Percentiles rank a stretch among this genome's conserved stretches.
phyloP scores from a whole-genome alignment of 2,113 vertebrate genomes.

The Rallus limicola region DNA sequence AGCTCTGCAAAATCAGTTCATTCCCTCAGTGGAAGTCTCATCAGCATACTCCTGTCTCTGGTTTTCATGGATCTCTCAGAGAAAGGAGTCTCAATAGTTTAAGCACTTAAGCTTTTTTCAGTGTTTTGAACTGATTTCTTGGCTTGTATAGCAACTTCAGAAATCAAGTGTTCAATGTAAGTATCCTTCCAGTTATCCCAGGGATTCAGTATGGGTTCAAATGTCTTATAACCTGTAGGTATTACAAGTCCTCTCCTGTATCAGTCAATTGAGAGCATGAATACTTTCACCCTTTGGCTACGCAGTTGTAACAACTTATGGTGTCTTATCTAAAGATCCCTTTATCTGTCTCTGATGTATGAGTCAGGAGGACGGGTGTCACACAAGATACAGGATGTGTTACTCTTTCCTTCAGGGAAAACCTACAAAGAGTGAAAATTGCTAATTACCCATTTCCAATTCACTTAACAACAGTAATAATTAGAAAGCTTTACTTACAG shows the following conservation, averaged over 20 bases:
- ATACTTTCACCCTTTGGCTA: not conserved
- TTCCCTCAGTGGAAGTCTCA: slow-evolving; percentile 14
- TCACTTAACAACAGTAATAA: not conserved
- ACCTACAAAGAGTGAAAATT: not conserved
- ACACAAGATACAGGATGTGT: not conserved
- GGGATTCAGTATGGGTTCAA: not conserved
- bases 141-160: not conserved
- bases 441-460: not conserved
- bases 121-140: slow-evolving; percentile 42
- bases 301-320: accelerated
- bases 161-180: not conserved
- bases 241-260: not conserved
- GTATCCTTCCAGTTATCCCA: slow-evolving; percentile 4
- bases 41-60: not conserved
- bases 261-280: not conserved
- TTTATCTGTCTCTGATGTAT: not conserved
- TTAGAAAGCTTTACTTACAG: not conserved
- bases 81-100: slow-evolving; percentile 32
- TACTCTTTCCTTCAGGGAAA: not conserved
- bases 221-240: not conserved
- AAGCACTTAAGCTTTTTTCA: slow-evolving; percentile 13
- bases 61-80: not conserved
- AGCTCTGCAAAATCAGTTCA: not conserved
- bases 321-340: not conserved
- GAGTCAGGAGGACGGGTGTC: not conserved